Evolutionary conservation across 2,113 vertebrate genomes (phyloP).

Genomic region (Percopsis transmontana): DNA sequence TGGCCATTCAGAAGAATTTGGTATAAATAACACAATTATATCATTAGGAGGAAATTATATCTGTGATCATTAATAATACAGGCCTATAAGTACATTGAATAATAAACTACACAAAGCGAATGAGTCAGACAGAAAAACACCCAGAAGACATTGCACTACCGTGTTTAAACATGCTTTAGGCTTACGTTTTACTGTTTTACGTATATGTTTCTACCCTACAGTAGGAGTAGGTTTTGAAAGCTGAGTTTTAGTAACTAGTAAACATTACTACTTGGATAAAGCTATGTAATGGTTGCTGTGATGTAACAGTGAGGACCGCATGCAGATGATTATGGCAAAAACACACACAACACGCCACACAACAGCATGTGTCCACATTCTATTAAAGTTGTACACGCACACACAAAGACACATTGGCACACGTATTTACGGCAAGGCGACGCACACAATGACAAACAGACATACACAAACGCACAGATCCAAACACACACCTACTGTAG

Average conservation of each 20-base stretch:
- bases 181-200: too few species aligned
- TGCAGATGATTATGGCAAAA: constrained; percentile 86
- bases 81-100: too few species aligned
- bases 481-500: constrained; percentile 21
- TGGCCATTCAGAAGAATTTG: constrained; percentile 6
- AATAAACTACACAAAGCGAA: too few species aligned
- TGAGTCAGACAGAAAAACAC: too few species aligned
- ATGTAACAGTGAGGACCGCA: constrained; percentile 72
- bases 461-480: constrained; percentile 22
- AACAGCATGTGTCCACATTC: constrained; percentile 31
- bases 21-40: not conserved
- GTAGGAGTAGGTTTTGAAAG: too few species aligned
- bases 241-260: too few species aligned
- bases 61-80: constrained; percentile 56
- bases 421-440: constrained; percentile 37
- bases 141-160: too few species aligned
- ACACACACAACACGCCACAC: constrained; percentile 53
- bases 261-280: not conserved
- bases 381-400: constrained; percentile 72
- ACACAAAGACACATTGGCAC: constrained; percentile 75
- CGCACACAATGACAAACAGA: not conserved
- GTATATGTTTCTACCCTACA: too few species aligned
- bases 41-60: constrained; percentile 34
- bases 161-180: too few species aligned
- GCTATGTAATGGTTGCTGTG: constrained; percentile 54